Conservation (phyloP, 2,888 invertebrate genomes). For the Parthenolecanium corni region DNA sequence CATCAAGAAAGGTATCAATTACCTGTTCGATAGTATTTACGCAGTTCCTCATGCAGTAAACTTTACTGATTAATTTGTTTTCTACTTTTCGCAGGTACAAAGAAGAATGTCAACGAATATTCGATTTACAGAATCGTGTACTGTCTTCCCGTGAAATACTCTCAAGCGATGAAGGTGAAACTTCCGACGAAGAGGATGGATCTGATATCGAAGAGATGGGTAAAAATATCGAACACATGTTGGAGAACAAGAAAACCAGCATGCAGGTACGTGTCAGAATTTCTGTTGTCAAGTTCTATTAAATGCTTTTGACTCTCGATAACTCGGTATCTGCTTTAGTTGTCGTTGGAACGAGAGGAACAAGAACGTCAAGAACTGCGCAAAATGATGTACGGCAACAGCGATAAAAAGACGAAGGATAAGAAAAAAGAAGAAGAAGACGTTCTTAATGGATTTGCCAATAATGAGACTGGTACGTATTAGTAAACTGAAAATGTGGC, state of each 20-base stretch:
- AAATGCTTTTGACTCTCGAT: not conserved
- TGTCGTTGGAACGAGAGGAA: conserved; percentile 86
- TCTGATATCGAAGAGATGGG: conserved; percentile 96
- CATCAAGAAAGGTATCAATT: conserved; percentile 75
- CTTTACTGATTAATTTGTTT: conserved; percentile 35
- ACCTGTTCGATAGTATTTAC: too few species aligned
- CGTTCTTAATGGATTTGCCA: conserved; percentile 33
- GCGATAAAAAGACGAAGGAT: conserved; percentile 48
- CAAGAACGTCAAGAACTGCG: conserved; percentile 86
- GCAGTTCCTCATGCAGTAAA: too few species aligned
- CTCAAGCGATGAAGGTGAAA: conserved; percentile 93
- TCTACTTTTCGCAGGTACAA: conserved; percentile 59
- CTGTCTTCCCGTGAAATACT: conserved; percentile 82
- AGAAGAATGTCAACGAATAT: conserved; percentile 96
- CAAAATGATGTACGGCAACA: conserved; percentile 76
- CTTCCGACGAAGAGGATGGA: conserved; percentile 84
- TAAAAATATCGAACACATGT: conserved; percentile 93
- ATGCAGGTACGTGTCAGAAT: conserved; percentile 50
- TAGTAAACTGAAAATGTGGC: too few species aligned
- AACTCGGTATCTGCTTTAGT: conserved; percentile 38
- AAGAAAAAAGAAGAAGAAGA: conserved; percentile 48
- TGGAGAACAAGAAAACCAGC: conserved; percentile 90
- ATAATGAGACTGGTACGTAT: conserved; percentile 33
- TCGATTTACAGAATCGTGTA: conserved; percentile 93
- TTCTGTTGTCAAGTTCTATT: not conserved